Evolutionary conservation across 2,888 invertebrate species (phyloP), one percentile per base, ranked within the genome.

Genomic region (Lithophane leautieri): DNA sequence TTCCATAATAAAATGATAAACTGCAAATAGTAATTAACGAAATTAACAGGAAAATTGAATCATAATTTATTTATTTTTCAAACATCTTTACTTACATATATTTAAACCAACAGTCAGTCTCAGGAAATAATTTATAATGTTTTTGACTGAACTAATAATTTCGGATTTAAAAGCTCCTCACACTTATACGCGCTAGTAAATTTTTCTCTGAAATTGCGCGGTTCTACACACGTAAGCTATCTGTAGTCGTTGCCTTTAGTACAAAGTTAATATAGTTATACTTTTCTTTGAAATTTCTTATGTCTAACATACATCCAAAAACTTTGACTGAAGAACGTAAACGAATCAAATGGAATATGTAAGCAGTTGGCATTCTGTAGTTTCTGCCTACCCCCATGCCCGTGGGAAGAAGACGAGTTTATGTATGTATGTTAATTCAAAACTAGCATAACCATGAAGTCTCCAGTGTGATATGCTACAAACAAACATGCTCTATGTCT

Each of bases 41-140:
- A 71, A 63, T 25, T 79, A 72, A 52, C 80, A 73, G 73, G 80
- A 72, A 72, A 58, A 72, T 34, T 62, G 6, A 50, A 63, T n/a
- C 56, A 50, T 8, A 62, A 19, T 22, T 50, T 56, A 58, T 70
- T 56, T n/a, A 61, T 50, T 25, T 63, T 34, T 68, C 47, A 28
- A 50, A n/a, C 14, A 8, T 28, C n/a, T 61, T 44, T 40, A n/a
- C n/a, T n/a, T n/a, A n/a, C n/a, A n/a, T n/a, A 42, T 76, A 68
- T 78, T 76, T 70, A n/a, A 16, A 40, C 28, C n/a, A n/a, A 67
- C 9, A 60, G 8, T 62, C 22, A 42, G 12, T 14, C 9, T 40
- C 16, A n/a, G 16, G 11, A 56, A 54, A 42, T 54, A 70, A 42
- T 22, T 34, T 34, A 8, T n/a, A 28, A 28, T 6, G 25, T 0